Evolutionary conservation across 1,140 invertebrate species (phyloP), one percentile per base, ranked within the genome.

Genomic region (Drosophila sturtevanti): DNA sequence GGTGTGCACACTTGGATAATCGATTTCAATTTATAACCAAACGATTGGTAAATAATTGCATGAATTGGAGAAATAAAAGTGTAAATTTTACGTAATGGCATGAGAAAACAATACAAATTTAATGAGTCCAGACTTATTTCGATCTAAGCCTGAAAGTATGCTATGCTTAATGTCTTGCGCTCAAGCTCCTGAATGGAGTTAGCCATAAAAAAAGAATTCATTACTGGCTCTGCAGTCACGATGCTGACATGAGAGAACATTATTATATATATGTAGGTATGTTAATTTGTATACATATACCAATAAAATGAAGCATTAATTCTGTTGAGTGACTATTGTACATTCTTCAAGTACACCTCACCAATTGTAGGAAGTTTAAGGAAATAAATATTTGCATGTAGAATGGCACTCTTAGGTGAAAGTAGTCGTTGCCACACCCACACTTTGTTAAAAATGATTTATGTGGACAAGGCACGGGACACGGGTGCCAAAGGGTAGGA

Each of bases 21-120:
- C 2, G 48, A 61, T 38, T 65, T 48, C 68, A 79, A 68, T 76
- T n/a, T n/a, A n/a, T n/a, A n/a, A 16, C 24, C 59, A 75, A 68
- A 56, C 21, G 31, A 14, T 34, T 7, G 51, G 5, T 14, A 16
- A 16, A 48, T 48, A 48, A 16, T 48, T 48, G 16, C 7, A 48
- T 48, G 14, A 18, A 9, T 48, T 18, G 10, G 18, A 18, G 5
- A 18, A 16, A 16, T 48, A 18, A 48, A n/a, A 4, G 35, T 4
- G 22, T 24, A 3, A 24, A 3, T 3, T 24, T 4, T 24, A 24
- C 4, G 4, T 24, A 24, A 24, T 0, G 2, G 2, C 22, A 0
- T 1, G 0, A 6, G 27, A 3, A 31, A 31, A 31, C 5, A 1
- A 0, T 24, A 2, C 4, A 6, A 6, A 31, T 31, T 6, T 3